Conservation (phyloP, 2,888 invertebrate species). For the Thereva nobilitata region DNA sequence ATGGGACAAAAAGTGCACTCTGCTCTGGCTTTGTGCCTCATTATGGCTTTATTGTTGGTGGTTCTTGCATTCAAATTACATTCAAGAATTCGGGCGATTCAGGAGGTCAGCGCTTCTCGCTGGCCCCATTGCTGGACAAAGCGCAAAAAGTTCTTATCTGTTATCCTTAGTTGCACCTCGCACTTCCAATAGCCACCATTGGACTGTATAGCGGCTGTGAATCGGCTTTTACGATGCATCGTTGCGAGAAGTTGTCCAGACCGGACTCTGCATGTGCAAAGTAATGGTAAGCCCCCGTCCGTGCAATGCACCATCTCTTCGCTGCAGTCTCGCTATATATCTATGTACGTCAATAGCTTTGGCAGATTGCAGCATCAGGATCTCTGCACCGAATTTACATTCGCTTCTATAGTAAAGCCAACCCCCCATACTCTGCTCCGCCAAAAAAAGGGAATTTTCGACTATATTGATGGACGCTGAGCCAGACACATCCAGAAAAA, state of each 20-base stretch:
- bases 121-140: too few species aligned
- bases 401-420: slow-evolving; percentile 26
- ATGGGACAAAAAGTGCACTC: too few species aligned
- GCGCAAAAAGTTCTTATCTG: too few species aligned
- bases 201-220: not conserved
- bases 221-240: slow-evolving; percentile 29
- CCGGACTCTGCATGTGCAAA: slow-evolving; percentile 31
- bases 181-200: too few species aligned
- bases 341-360: not conserved
- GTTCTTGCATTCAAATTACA: too few species aligned
- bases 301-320: not conserved
- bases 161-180: too few species aligned
- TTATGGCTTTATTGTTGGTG: too few species aligned
- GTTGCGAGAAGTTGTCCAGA: slow-evolving; percentile 31
- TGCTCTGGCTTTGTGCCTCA: too few species aligned
- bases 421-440: not conserved
- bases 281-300: slow-evolving; percentile 21
- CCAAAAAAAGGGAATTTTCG: slow-evolving; percentile 39
- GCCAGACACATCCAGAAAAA: slow-evolving; percentile 33
- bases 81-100: too few species aligned
- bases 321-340: not conserved
- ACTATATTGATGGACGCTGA: slow-evolving; percentile 39
- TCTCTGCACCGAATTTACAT: slow-evolving; percentile 34
- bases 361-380: slow-evolving; percentile 6
- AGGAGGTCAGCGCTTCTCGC: too few species aligned